Evolutionary conservation across 2,113 vertebrate species (phyloP).

Genomic region (Leptocoma aspasia): DNA sequence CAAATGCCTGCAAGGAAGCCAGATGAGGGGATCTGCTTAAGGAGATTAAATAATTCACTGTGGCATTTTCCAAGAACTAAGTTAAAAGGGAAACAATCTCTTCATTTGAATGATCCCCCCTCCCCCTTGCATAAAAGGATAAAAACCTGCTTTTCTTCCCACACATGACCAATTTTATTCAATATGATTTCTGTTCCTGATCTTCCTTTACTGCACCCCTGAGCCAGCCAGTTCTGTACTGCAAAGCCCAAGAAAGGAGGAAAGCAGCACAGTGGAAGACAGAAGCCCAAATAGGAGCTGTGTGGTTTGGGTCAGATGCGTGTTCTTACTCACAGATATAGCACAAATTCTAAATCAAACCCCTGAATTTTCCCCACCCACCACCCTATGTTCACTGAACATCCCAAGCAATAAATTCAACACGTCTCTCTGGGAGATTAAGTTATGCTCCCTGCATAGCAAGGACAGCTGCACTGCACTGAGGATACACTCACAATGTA

Average conservation of each 20-base stretch:
- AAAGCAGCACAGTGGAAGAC: not conserved
- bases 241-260: not conserved
- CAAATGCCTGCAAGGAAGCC: not conserved
- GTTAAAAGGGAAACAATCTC: not conserved
- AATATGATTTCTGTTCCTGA: not conserved
- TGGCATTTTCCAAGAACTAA: not conserved
- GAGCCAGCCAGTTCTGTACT: not conserved
- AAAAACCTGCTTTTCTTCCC: not conserved
- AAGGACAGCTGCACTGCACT: slow-evolving; percentile 56
- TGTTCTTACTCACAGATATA: slow-evolving; percentile 15
- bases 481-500: not conserved
- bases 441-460: slow-evolving; percentile 49
- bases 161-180: not conserved
- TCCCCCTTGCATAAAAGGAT: not conserved
- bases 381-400: not conserved
- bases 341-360: slow-evolving; percentile 35
- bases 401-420: slow-evolving; percentile 34
- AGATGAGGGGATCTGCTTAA: not conserved
- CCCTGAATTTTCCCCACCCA: slow-evolving; percentile 23
- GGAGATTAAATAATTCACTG: not conserved
- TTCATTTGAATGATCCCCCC: not conserved
- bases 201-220: not conserved
- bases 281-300: not conserved
- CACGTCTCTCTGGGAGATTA: not conserved
- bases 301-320: not conserved